Conservation (phyloP, 2,797 vertebrate species). For the Macropus fuliginosus region DNA sequence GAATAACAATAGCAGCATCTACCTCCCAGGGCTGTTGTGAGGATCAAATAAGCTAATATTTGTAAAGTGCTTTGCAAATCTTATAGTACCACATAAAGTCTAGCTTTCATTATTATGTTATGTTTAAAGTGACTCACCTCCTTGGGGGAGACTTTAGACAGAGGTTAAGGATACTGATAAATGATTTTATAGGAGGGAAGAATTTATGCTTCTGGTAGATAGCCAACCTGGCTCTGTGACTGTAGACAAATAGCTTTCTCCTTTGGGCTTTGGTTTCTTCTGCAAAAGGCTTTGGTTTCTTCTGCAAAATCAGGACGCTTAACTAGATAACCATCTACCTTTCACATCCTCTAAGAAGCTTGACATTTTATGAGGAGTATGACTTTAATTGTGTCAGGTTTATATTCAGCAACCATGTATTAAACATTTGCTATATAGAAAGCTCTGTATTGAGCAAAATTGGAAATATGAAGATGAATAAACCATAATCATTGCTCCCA, state of each 20-base stretch:
- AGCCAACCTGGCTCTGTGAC: neutral
- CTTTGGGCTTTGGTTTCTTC: neutral
- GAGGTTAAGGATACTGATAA: neutral
- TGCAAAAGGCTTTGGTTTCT: neutral
- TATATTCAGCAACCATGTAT: neutral
- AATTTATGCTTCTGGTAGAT: neutral
- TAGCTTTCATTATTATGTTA: neutral
- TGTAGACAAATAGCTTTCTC: too few relatives aligned
- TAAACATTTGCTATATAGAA: neutral
- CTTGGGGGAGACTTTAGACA: neutral
- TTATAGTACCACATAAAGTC: neutral
- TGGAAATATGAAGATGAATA: neutral
- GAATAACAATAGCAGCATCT: neutral
- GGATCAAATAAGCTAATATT: neutral
- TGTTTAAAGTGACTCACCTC: neutral
- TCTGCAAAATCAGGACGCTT: neutral
- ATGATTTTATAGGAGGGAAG: neutral
- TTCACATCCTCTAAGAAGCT: neutral
- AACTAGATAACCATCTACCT: neutral
- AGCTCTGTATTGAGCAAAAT: neutral
- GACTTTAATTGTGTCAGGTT: neutral
- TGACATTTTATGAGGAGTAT: neutral
- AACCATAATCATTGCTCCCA: neutral
- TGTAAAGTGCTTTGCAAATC: neutral
- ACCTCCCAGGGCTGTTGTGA: neutral